Conservation (phyloP, 2,797 vertebrate species). For the Prunella strophiata region DNA sequence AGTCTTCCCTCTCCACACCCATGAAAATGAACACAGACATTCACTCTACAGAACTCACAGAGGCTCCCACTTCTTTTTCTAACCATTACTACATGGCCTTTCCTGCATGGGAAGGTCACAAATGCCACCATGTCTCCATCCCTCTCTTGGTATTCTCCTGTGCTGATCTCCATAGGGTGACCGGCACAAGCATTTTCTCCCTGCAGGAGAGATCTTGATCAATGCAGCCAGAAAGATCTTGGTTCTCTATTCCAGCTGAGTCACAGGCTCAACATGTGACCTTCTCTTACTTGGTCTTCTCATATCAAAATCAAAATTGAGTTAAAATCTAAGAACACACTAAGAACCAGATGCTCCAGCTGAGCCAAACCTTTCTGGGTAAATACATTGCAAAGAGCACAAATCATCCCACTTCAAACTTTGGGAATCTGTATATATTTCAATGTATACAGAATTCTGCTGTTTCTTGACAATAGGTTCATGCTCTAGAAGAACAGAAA, state of each 20-base stretch:
- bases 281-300: conserved; percentile 29
- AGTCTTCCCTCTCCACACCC: not conserved
- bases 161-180: not conserved
- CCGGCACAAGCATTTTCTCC: not conserved
- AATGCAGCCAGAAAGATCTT: not conserved
- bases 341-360: conserved; percentile 34
- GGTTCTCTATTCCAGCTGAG: not conserved
- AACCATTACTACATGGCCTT: not conserved
- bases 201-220: not conserved
- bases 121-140: not conserved
- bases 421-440: conserved; percentile 43
- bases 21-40: not conserved
- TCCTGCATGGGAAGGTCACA: not conserved
- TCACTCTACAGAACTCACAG: not conserved
- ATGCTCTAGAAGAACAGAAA: conserved; percentile 6
- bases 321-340: not conserved
- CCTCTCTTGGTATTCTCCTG: not conserved
- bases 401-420: conserved; percentile 58
- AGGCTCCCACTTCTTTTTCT: not conserved
- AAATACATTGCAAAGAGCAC: conserved; percentile 42
- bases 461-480: conserved; percentile 44
- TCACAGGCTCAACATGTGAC: not conserved
- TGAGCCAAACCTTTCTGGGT: conserved; percentile 21
- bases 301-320: conserved; percentile 12
- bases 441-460: conserved; percentile 57